These are phyloP conservation scores for Zophobas morio DNA, from an alignment of 1,140 invertebrate species.

Conservation along the genomic window DNA sequence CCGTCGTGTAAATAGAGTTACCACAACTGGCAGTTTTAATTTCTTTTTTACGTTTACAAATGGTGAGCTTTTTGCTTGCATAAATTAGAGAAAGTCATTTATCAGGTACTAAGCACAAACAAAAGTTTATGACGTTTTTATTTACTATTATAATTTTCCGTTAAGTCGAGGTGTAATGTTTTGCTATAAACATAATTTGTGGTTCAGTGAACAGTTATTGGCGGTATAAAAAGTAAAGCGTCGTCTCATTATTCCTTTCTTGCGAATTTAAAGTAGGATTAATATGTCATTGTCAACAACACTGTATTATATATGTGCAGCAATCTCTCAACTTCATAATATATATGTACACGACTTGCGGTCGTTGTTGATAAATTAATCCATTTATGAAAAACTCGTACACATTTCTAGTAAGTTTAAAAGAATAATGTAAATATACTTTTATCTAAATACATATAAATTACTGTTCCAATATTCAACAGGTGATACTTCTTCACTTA, in stretches of 20 bases:
- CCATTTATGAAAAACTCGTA: too few species aligned
- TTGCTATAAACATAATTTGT: neutral
- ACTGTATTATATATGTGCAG: neutral
- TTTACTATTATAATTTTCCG: too few species aligned
- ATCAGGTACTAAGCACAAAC: too few species aligned
- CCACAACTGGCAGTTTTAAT: constrained; percentile 3
- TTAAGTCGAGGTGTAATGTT: too few species aligned
- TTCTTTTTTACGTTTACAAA: constrained; percentile 6
- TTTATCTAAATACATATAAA: too few species aligned
- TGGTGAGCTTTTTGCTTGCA: neutral
- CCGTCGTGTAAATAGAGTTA: neutral
- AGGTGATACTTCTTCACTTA: too few species aligned
- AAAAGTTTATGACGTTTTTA: too few species aligned
- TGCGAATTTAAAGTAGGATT: neutral
- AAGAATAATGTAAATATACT: too few species aligned
- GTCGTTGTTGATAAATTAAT: too few species aligned
- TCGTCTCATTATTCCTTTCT: neutral
- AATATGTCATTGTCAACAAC: neutral
- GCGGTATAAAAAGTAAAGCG: neutral
- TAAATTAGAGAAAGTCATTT: neutral
- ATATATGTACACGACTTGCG: too few species aligned
- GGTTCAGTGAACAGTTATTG: neutral
- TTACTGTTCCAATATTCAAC: too few species aligned
- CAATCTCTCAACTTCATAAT: neutral
- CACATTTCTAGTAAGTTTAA: too few species aligned